Base-by-base conservation (phyloP, 2,888 invertebrate species). In the Nemapogon koenigi region DNA sequence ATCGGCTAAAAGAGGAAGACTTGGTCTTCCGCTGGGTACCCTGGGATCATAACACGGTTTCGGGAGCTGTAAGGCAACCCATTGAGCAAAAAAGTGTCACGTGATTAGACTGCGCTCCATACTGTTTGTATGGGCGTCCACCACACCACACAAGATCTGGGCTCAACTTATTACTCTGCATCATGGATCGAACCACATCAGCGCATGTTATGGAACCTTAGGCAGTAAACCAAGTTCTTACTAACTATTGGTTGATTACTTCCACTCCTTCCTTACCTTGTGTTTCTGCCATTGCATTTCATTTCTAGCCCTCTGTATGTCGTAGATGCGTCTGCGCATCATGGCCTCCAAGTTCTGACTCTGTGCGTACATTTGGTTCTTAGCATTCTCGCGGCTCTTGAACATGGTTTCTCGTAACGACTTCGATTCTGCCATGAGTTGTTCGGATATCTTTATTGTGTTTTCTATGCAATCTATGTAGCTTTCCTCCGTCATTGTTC, bases 221-320 rank as follows among this genome's bases (percentile, higher is more conserved):
- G n/a, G n/a, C n/a, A n/a, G n/a, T n/a, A n/a, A n/a, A n/a, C n/a
- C n/a, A n/a, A n/a, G n/a, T n/a, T n/a, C n/a, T n/a, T n/a, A 26
- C 6, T 29, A 3, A 11, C 17, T 15, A 11, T 16, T 4, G 19
- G 10, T 32, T 2, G 8, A 16, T 14, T 27, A 7, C 37, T 19
- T 16, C 14, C 10, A 3, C 22, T n/a, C n/a, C n/a, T n/a, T n/a
- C n/a, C n/a, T 43, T 48, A 73, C 80, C 62, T 80, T 80, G 43
- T 63, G 55, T 47, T 73, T 88, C 70, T 96, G 94, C 94, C 95
- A 96, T 50, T 93, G 89, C 49, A 95, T 83, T 63, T 96, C 95
- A 58, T 93, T 92, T 47, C 89, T 83, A 0, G 90, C 89, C 41
- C 89, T 83, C 57, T 91, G 89, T 30, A 91, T 90, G 58, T 96